Evolutionary conservation across 2,888 invertebrate genomes (phyloP).

Genomic region (Chloroclysta siterata): DNA sequence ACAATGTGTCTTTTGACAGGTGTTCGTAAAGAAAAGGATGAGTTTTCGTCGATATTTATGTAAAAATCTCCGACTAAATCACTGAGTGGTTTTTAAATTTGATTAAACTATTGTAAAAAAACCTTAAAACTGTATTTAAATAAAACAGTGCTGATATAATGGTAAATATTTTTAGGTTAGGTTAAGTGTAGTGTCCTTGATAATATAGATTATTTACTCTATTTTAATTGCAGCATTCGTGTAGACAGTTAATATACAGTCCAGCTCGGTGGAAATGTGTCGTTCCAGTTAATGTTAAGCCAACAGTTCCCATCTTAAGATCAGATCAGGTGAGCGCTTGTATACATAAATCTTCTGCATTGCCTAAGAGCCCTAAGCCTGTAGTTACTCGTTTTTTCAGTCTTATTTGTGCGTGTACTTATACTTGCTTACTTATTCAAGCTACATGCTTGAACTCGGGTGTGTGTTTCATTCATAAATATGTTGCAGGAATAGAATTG

Average conservation of each 20-base stretch:
- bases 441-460: not conserved
- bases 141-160: constrained; percentile 46
- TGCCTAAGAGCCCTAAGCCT: not conserved
- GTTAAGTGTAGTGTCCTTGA: constrained; percentile 65
- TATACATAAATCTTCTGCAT: not conserved
- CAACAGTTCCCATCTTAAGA: constrained; percentile 59
- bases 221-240: constrained; percentile 71
- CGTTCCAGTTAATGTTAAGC: constrained; percentile 68
- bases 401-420: not conserved
- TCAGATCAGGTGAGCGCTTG: constrained; percentile 65
- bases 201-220: constrained; percentile 41
- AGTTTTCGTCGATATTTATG: constrained; percentile 57
- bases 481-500: not conserved
- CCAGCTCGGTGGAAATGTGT: constrained; percentile 78
- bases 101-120: constrained; percentile 15
- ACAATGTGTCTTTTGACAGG: constrained; percentile 55
- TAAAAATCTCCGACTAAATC: constrained; percentile 52
- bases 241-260: constrained; percentile 75
- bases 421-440: not conserved
- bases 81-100: constrained; percentile 26
- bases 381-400: not conserved
- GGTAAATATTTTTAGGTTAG: constrained; percentile 61
- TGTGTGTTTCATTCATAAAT: constrained; percentile 41
- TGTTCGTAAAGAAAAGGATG: constrained; percentile 61
- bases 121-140: constrained; percentile 13